Evolutionary conservation across 2,888 invertebrate genomes (phyloP).

Genomic region (Sphaerophoria rueppellii): DNA sequence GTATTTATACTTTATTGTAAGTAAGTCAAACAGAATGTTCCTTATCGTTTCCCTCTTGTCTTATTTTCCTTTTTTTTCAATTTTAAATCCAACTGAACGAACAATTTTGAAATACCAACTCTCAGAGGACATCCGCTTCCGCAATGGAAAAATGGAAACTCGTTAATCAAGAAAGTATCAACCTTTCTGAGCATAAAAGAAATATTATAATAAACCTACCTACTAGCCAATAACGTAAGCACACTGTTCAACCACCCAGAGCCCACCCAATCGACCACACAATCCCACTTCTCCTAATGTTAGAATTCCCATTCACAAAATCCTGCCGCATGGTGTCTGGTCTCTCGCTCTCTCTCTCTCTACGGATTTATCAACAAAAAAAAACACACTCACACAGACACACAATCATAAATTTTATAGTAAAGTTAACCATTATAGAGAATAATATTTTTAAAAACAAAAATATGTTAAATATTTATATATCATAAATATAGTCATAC

Average conservation of each 20-base stretch:
- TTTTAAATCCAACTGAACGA: slow-evolving; percentile 32
- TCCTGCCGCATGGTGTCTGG: slow-evolving; percentile 12
- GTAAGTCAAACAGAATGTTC: slow-evolving; percentile 4
- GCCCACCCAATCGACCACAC: slow-evolving; percentile 15
- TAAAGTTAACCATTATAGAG: slow-evolving; percentile 27
- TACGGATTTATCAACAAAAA: slow-evolving; percentile 30
- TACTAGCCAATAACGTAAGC: slow-evolving; percentile 62
- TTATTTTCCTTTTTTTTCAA: slow-evolving; percentile 8
- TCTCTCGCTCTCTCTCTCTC: slow-evolving; percentile 3
- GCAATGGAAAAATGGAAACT: background rate
- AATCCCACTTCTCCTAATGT: slow-evolving; percentile 23
- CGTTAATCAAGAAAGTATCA: slow-evolving; percentile 50
- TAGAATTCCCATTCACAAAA: background rate
- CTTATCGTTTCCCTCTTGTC: background rate
- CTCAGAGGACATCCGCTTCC: slow-evolving; percentile 29
- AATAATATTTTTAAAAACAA: slow-evolving; percentile 48
- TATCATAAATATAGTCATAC: slow-evolving; percentile 13
- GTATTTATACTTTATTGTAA: background rate
- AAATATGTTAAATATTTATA: slow-evolving; percentile 53
- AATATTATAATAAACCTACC: slow-evolving; percentile 44
- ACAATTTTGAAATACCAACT: slow-evolving; percentile 31
- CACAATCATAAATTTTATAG: slow-evolving; percentile 53
- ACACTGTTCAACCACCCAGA: slow-evolving; percentile 21
- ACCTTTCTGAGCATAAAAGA: slow-evolving; percentile 37
- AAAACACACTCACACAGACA: slow-evolving; percentile 6